Evolutionary conservation across 2,797 vertebrate species (phyloP).

Genomic region (Clarias platycephalus): DNA sequence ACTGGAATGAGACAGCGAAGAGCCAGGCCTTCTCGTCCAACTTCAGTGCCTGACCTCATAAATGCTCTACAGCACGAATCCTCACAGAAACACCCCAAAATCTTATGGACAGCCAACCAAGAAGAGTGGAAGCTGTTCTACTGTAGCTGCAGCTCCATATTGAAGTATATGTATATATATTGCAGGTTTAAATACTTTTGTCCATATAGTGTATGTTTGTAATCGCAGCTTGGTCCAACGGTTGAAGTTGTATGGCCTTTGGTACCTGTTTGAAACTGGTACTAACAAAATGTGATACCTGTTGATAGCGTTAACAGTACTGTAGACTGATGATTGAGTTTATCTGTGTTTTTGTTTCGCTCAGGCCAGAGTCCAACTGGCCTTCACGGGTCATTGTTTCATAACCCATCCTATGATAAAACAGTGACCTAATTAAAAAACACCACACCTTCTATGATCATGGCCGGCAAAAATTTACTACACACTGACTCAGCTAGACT

Average conservation of each 20-base stretch:
- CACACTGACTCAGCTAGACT: background rate
- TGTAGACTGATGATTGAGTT: background rate
- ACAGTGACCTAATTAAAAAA: background rate
- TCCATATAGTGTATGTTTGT: background rate
- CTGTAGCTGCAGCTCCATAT: too few species aligned
- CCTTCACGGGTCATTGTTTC: background rate
- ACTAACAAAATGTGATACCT: background rate
- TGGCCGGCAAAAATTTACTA: background rate
- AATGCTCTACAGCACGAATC: too few species aligned
- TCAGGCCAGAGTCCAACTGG: conserved; percentile 19
- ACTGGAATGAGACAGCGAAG: too few species aligned
- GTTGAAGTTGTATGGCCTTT: background rate
- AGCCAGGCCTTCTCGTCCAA: too few species aligned
- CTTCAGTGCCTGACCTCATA: too few species aligned
- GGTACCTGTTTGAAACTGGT: conserved; percentile 1
- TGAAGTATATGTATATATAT: too few species aligned
- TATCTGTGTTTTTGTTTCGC: background rate
- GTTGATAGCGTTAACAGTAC: background rate
- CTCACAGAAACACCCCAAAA: too few species aligned
- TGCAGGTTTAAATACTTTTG: too few species aligned
- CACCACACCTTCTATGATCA: background rate
- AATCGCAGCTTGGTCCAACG: background rate
- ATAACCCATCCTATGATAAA: conserved; percentile 24
- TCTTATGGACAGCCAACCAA: too few species aligned
- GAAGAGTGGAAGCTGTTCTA: too few species aligned